Evolutionary conservation across 1,140 invertebrate species (phyloP), one percentile per base, ranked within the genome.

Genomic region (Euwallacea fornicatus): DNA sequence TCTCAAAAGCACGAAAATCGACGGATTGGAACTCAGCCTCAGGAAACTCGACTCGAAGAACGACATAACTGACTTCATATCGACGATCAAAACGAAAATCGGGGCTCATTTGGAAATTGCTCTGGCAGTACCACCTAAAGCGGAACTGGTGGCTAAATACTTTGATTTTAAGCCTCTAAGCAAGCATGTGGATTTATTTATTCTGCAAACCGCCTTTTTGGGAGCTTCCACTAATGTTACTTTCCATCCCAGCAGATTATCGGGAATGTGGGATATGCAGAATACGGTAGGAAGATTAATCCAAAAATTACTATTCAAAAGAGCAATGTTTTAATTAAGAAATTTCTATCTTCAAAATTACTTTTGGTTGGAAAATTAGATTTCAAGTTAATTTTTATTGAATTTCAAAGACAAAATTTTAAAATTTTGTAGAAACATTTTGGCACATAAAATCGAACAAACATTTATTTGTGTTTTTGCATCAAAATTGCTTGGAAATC

Each of bases 211-310:
- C 8, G 86, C 91, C 70, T 89, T 89, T 53, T 78, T 93, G 76
- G 86, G 87, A 0, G 83, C 87, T 54, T 84, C 85, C 55, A 86
- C 87, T 66, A 88, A 88, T 74, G 82, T 86, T 71, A 89, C 90
- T 0, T 92, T 89, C 78, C 91, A 93, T 80, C 90, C 90, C 0
- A 91, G 90, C 75, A 82, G 90, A 67, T 80, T 93, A 68, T 92
- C 91, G 81, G 91, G 91, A 3, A 78, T 91, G 16, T 90, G 89
- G 81, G 91, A 93, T 75, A 89, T 92, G 83, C 86, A 90, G 71
- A 93, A 93, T 75, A 88, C 90, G 63, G 89, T 90, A 82, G 87
- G 85, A 76, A 16, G 2, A 4, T 33, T 33, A 1, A 33, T 33
- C 21, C 1, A 33, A 33, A 33, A 33, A 33, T 33, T 33, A 33